A percentile compares a stretch with the other conserved stretches of the same genome.
These are phyloP conservation scores for Drosophila sordidula DNA, from an alignment of 2,888 invertebrate genomes.

Conservation along the genomic window DNA sequence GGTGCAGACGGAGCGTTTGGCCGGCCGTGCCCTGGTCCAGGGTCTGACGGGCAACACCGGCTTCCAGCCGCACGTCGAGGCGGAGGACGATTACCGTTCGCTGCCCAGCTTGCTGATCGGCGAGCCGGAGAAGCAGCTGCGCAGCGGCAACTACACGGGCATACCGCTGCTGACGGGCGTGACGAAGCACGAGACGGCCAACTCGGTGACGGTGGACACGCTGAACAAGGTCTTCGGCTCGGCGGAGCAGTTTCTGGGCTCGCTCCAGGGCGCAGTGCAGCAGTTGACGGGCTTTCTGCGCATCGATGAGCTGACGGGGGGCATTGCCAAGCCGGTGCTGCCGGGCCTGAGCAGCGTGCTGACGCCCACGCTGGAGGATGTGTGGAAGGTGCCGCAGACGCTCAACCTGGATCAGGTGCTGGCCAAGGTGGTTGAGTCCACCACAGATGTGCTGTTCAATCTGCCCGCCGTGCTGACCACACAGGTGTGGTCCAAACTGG, in stretches of 20 bases:
- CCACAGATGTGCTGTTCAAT: conserved; percentile 91
- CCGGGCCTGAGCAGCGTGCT: conserved; percentile 74
- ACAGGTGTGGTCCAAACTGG: conserved; percentile 88
- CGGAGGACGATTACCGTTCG: conserved; percentile 88
- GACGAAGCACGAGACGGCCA: conserved; percentile 89
- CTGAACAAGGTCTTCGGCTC: conserved; percentile 80
- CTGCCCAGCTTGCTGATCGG: conserved; percentile 89
- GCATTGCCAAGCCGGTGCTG: conserved; percentile 74
- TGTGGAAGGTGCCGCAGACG: conserved; percentile 80
- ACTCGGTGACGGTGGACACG: conserved; percentile 75
- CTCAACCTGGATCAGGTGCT: conserved; percentile 79
- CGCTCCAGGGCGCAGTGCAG: conserved; percentile 70
- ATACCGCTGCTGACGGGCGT: conserved; percentile 91
- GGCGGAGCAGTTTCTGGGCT: conserved; percentile 79
- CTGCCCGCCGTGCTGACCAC: conserved; percentile 91
- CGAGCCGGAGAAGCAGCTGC: conserved; percentile 88
- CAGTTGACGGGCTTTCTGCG: conserved; percentile 76
- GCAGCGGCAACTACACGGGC: conserved; percentile 86
- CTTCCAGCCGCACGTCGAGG: conserved; percentile 90
- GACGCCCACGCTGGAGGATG: conserved; percentile 78
- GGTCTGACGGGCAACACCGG: conserved; percentile 88
- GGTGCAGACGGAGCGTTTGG: conserved; percentile 87
- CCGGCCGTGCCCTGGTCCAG: conserved; percentile 87
- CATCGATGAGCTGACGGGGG: conserved; percentile 78
- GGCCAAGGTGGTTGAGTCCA: conserved; percentile 83